phyloP scores from a whole-genome alignment of 2,888 invertebrate species.

The Clitarchus hookeri region DNA sequence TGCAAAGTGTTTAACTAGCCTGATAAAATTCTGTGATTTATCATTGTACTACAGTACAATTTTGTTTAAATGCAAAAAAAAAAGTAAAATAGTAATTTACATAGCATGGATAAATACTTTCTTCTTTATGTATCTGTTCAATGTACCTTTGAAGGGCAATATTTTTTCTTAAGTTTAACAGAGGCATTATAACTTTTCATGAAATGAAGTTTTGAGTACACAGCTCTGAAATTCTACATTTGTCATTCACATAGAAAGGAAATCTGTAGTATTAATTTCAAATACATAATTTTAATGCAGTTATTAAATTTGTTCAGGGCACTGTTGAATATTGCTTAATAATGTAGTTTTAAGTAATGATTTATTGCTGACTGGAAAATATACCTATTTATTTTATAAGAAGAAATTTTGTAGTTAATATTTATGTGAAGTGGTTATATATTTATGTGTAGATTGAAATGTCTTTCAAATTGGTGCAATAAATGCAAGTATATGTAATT shows the following conservation, averaged over 20 bases:
- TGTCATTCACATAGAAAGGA: background rate
- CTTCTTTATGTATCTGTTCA: background rate
- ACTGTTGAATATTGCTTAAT: background rate
- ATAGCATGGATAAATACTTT: background rate
- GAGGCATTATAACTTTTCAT: background rate
- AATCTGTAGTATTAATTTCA: background rate
- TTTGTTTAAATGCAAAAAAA: background rate
- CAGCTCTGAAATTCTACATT: background rate
- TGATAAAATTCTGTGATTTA: background rate
- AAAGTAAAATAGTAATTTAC: background rate
- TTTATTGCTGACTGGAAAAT: background rate
- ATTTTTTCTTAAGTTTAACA: background rate
- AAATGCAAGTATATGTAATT: background rate
- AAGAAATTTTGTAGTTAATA: background rate
- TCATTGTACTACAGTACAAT: background rate
- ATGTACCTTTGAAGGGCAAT: background rate
- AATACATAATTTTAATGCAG: background rate
- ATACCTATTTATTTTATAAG: background rate
- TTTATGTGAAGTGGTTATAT: background rate
- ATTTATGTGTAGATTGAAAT: conserved; percentile 5
- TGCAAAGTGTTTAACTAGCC: background rate
- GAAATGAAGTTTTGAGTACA: background rate
- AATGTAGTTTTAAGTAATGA: background rate
- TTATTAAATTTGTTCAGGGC: background rate
- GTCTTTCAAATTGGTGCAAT: background rate